Base-by-base conservation (phyloP, 1,140 invertebrate species). In the Ooceraea biroi region DNA sequence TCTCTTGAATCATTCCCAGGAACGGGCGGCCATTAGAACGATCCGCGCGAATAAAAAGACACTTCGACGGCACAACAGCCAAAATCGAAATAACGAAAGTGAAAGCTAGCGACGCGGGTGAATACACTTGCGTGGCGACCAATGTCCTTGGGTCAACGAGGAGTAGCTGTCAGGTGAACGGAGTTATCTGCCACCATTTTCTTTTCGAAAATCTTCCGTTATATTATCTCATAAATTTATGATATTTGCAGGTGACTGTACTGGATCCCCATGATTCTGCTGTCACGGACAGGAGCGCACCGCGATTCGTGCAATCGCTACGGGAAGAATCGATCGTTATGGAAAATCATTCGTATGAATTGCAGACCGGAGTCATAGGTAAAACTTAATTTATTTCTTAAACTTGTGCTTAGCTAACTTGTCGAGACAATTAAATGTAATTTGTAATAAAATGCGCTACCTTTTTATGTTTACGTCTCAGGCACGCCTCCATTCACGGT, bases 51-150 rank as follows among this genome's bases (percentile, higher is more conserved):
- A 91, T 95, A 92, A 87, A 91, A 73, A 78, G 91, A 87, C 46
- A 84, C 61, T 93, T 93, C 82, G 93, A 95, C 73, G 94, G 93
- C 0, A 89, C 89, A 25, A 93, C 90, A 2, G 94, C 95, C 19
- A 89, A 92, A 48, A 91, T 97, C 3, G 93, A 95, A 76, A 94
- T 97, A 73, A 92, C 94, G 4, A 88, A 94, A 60, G 94, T 96
- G 2, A 92, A 94, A 25, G 22, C 88, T 0, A 92, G 91, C 1
- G 96, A 97, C 89, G 93, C 95, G 25, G 96, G 96, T 25, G 89
- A 95, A 66, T 98, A 98, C 89, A 96, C 96, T 2, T 97, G 97
- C 91, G 95, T 97, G 66, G 96, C 97, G 4, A 95, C 95, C 25
- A 97, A 97, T 92, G 94, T 93, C 41, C 86, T 92, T 55, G 92